Conservation (phyloP, 2,113 vertebrate species). For the Clarias macrocephalus region DNA sequence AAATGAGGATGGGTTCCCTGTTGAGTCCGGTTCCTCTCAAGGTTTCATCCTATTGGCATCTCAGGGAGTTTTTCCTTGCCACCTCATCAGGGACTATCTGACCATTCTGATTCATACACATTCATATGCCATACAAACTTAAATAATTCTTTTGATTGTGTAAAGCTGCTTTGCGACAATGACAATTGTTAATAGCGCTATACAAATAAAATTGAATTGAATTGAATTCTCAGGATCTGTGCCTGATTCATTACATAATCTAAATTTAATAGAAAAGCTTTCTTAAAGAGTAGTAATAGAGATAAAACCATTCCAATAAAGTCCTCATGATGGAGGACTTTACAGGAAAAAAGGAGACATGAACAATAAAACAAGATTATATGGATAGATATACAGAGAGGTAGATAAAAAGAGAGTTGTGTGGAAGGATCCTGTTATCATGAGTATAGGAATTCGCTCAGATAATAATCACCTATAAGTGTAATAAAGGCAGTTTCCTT, state of each 20-base stretch:
- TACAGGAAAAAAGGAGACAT: not conserved
- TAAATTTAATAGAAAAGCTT: not conserved
- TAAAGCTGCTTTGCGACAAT: too few species aligned
- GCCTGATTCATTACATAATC: not conserved
- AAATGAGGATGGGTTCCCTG: too few species aligned
- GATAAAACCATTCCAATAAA: not conserved
- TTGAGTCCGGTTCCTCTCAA: too few species aligned
- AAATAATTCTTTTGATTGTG: too few species aligned
- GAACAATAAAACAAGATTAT: not conserved
- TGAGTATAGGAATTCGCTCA: not conserved
- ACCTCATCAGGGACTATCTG: too few species aligned
- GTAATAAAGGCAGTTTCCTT: not conserved
- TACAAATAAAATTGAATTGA: too few species aligned
- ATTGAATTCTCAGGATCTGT: not conserved
- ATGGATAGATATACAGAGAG: not conserved
- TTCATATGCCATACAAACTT: too few species aligned
- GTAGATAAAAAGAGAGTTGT: not conserved
- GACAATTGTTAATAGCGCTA: too few species aligned
- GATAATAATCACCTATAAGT: not conserved
- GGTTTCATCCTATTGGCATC: too few species aligned
- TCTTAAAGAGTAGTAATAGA: not conserved
- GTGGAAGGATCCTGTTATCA: not conserved
- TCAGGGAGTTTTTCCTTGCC: too few species aligned
- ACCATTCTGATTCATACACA: too few species aligned
- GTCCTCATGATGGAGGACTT: not conserved